Percentiles rank a stretch among this genome's conserved stretches.
Evolutionary conservation across 2,797 vertebrate species (phyloP).

Genomic region (Peromyscus nudipes): DNA sequence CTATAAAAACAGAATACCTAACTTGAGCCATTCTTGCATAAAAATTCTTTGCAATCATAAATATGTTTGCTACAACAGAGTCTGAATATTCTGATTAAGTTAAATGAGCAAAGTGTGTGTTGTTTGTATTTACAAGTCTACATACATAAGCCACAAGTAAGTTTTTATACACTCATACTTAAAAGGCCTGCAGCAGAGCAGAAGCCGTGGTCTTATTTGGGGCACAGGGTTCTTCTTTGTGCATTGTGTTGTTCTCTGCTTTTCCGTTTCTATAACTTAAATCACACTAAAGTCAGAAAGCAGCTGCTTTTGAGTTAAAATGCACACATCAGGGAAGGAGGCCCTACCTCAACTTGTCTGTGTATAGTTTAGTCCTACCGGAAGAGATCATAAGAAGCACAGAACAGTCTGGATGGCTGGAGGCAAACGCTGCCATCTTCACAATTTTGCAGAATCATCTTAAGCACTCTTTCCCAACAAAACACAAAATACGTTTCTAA

Average conservation of each 20-base stretch:
- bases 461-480: neutral
- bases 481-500: constrained; percentile 54
- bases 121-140: neutral
- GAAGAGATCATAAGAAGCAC: neutral
- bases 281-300: neutral
- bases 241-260: neutral
- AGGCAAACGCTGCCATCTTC: neutral
- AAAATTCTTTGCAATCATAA: constrained; percentile 4
- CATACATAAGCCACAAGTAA: neutral
- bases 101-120: neutral
- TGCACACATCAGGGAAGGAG: neutral
- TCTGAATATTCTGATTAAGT: neutral
- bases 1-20: neutral
- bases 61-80: neutral
- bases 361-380: neutral
- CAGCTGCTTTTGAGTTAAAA: constrained; percentile 32
- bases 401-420: neutral
- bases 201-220: neutral
- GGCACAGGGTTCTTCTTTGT: neutral
- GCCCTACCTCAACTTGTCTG: neutral
- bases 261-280: constrained; percentile 26
- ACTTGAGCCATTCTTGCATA: neutral
- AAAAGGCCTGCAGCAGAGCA: neutral
- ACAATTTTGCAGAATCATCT: neutral
- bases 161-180: neutral